Base-by-base conservation (phyloP, 2,888 invertebrate species). In the Brenthis hecate region DNA sequence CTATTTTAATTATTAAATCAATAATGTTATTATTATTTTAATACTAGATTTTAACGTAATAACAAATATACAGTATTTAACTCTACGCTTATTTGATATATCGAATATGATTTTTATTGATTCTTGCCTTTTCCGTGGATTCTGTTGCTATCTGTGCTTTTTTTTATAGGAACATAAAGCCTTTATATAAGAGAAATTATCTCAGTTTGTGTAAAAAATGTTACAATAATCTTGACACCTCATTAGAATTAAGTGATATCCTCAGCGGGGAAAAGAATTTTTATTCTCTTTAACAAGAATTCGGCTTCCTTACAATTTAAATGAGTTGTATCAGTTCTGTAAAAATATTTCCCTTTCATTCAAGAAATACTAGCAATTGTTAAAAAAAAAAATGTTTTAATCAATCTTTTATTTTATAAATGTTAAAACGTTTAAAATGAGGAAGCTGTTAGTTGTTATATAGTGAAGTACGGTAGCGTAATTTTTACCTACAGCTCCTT, bases 271-370 rank as follows among this genome's bases (percentile, higher is more conserved):
- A 43, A 14, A 11, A 6, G 23, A 62, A 54, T 62, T 53, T 54
- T 62, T 62, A 53, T 62, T 53, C 53, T 51, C 36, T 53, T 53
- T 53, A 36, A 43, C n/a, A 62, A 62, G 62, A 62, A 62, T 51
- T 51, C 23, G 53, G n/a, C 57, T n/a, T 16, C 28, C 57, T 56
- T 66, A 66, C 66, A 57, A 47, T 63, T 62, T 57, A 68, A 68
- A 68, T 68, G 63, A 63, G 63, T 57, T 63, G 56, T 67, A 67
- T 67, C 56, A 56, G 56, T 61, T 61, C 13, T 32, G 32, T 55
- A 50, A 55, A 66, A 66, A 66, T 48, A 60, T 61, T 61, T 66
- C 47, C 43, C 32, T 67, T 61, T 66, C 50, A 32, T 56, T 56
- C 32, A 56, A 50, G 36, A 56, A 55, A 50, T 60, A 32, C 48